phyloP scores from a whole-genome alignment of 2,888 invertebrate genomes.

The Galerucella pusilla region DNA sequence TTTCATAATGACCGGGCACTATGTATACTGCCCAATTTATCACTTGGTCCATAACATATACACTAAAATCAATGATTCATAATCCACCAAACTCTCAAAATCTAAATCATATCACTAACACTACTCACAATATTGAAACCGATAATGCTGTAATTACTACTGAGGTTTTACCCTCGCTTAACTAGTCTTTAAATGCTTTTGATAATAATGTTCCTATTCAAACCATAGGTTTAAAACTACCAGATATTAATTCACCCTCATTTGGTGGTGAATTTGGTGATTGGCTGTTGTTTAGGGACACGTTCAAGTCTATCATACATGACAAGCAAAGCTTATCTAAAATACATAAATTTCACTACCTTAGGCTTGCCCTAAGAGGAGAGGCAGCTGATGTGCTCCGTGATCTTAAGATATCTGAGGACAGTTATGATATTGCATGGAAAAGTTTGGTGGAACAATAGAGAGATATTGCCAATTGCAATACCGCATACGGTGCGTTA shows the following conservation, averaged over 20 bases:
- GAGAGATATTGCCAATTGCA: no score
- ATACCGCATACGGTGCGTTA: no score
- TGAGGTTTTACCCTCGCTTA: not conserved
- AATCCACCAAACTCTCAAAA: not conserved
- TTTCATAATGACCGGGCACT: no score
- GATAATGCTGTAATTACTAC: not conserved
- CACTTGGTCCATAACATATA: not conserved
- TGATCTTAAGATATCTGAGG: not conserved
- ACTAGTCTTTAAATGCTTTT: not conserved
- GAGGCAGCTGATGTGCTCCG: conserved; percentile 29
- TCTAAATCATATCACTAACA: not conserved
- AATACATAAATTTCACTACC: conserved; percentile 31
- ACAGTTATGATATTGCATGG: no score
- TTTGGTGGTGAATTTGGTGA: conserved; percentile 10
- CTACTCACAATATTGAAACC: not conserved
- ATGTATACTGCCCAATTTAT: no score
- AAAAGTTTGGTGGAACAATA: no score
- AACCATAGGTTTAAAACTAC: conserved; percentile 12
- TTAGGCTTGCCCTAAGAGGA: conserved; percentile 26
- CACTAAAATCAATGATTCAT: not conserved
- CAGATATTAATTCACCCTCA: conserved; percentile 23
- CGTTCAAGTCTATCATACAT: not conserved
- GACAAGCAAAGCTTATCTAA: conserved; percentile 17
- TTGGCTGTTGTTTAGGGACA: not conserved
- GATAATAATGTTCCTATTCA: not conserved